Conservation (phyloP, 2,888 invertebrate species). For the Agriopis leucophaearia region DNA sequence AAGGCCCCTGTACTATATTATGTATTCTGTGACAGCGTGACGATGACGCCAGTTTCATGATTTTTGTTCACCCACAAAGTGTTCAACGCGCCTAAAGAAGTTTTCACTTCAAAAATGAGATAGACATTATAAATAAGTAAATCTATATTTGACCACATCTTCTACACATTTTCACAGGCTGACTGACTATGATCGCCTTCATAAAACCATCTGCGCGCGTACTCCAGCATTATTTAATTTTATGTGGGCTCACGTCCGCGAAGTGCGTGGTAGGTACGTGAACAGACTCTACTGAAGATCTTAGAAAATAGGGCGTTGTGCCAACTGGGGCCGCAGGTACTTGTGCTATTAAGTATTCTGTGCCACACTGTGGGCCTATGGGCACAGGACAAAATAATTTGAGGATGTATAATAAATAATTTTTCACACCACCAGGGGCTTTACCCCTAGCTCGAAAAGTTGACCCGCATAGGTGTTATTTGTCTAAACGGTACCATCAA, state of each 20-base stretch:
- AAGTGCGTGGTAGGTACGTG: slow-evolving; percentile 55
- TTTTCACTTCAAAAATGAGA: too few relatives aligned
- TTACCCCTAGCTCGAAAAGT: too few relatives aligned
- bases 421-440: too few relatives aligned
- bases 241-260: slow-evolving; percentile 55
- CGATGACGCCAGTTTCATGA: too few relatives aligned
- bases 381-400: neutral
- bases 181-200: slow-evolving; percentile 12
- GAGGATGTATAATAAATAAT: neutral
- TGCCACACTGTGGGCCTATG: neutral
- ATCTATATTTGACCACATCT: neutral
- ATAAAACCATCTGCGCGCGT: slow-evolving; percentile 21
- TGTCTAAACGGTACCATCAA: too few relatives aligned
- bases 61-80: too few relatives aligned
- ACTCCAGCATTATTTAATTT: slow-evolving; percentile 40
- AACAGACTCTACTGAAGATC: slow-evolving; percentile 34
- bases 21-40: too few relatives aligned
- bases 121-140: too few relatives aligned
- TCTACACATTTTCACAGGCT: neutral
- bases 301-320: slow-evolving; percentile 21
- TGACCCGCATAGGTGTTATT: too few relatives aligned
- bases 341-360: neutral
- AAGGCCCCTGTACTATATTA: too few relatives aligned
- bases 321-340: slow-evolving; percentile 4
- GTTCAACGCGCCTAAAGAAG: too few relatives aligned